Percentiles rank a stretch among this genome's conserved stretches.
These are phyloP conservation scores for Stictocephala bisonia DNA, from an alignment of 2,888 invertebrate species.

Conservation along the genomic window DNA sequence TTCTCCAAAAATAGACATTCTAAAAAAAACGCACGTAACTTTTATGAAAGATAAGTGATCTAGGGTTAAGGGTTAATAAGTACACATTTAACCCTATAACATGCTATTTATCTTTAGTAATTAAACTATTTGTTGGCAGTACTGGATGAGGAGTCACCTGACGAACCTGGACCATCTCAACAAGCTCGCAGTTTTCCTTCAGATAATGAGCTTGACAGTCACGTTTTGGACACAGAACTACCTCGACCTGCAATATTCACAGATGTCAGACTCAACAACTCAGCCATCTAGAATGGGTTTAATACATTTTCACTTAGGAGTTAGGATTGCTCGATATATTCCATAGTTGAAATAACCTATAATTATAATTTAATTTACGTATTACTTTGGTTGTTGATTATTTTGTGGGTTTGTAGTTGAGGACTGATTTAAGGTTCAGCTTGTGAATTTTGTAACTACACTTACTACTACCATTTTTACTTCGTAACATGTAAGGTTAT, in stretches of 20 bases:
- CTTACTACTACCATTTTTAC: too few relatives aligned
- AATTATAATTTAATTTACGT: too few relatives aligned
- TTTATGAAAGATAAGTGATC: neutral
- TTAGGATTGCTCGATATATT: too few relatives aligned
- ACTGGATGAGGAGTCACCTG: conserved; percentile 53
- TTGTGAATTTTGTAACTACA: too few relatives aligned
- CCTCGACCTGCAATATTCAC: conserved; percentile 20
- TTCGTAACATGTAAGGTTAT: too few relatives aligned
- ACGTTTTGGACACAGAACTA: conserved; percentile 32
- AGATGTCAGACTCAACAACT: conserved; percentile 1
- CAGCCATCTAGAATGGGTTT: too few relatives aligned
- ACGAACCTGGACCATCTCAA: conserved; percentile 38
- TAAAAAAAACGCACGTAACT: neutral
- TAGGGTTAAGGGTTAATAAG: neutral
- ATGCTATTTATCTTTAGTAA: neutral
- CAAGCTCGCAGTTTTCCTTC: neutral
- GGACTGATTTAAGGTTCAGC: too few relatives aligned
- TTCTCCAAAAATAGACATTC: neutral
- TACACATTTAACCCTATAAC: neutral
- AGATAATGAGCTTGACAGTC: conserved; percentile 16
- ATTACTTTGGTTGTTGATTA: too few relatives aligned
- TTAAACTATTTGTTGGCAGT: conserved; percentile 1
- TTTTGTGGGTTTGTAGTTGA: too few relatives aligned
- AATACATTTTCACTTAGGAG: too few relatives aligned
- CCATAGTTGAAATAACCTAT: too few relatives aligned